Evolutionary conservation across 2,113 vertebrate species (phyloP).

Genomic region (Silurus asotus): DNA sequence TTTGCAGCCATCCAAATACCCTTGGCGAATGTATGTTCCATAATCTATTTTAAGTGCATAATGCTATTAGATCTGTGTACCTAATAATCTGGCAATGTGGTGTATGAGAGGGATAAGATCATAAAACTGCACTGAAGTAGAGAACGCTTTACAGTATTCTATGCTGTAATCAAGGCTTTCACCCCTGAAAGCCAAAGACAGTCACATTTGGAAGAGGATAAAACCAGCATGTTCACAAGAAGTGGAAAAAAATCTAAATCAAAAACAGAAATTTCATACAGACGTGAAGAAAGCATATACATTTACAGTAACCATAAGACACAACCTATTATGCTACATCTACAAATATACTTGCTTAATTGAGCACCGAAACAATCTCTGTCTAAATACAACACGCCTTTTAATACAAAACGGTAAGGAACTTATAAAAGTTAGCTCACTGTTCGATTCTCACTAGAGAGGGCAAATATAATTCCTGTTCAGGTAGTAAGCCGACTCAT

Average conservation of each 20-base stretch:
- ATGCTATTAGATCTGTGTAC: not conserved
- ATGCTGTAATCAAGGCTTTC: not conserved
- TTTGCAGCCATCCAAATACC: not conserved
- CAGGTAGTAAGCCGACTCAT: constrained; percentile 21
- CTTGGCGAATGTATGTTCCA: not conserved
- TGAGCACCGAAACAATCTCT: not conserved
- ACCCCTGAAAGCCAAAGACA: not conserved
- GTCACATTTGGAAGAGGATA: not conserved
- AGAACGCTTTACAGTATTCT: not conserved
- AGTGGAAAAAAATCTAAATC: not conserved
- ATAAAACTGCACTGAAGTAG: not conserved
- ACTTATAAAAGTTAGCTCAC: not conserved
- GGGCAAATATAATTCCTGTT: constrained; percentile 25
- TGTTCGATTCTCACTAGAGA: not conserved
- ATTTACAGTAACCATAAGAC: not conserved
- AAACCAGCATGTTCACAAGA: not conserved
- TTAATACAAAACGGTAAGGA: not conserved
- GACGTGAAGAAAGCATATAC: not conserved
- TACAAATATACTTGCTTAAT: not conserved
- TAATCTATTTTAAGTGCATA: not conserved
- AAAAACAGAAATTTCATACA: not conserved
- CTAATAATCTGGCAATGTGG: not conserved
- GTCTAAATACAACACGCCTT: not conserved
- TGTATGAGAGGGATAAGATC: not conserved
- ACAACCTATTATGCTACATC: not conserved